Evolutionary conservation across 2,797 vertebrate genomes (phyloP).

Genomic region (Coendou prehensilis): DNA sequence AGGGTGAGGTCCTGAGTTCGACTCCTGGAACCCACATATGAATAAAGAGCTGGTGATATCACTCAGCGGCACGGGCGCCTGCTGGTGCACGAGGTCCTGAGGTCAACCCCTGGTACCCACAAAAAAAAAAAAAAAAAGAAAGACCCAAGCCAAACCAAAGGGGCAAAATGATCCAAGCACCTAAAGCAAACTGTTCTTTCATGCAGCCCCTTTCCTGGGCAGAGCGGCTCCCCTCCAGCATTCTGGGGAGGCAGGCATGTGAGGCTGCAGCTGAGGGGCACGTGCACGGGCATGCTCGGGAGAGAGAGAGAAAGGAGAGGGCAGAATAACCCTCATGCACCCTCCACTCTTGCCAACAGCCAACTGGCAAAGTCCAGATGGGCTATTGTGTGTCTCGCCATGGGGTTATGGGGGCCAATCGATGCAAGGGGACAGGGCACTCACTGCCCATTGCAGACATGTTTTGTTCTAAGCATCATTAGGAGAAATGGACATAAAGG

Average conservation of each 20-base stretch:
- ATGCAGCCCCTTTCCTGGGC: not conserved
- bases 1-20: too few species aligned
- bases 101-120: too few species aligned
- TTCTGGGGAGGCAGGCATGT: accelerated
- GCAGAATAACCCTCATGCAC: not conserved
- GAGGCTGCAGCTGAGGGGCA: not conserved
- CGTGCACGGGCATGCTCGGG: accelerated
- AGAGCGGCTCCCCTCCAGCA: accelerated
- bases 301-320: accelerated
- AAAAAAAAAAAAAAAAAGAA: not conserved
- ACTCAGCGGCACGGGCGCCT: too few species aligned
- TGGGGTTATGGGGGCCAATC: accelerated
- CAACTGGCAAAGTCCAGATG: not conserved
- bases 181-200: too few species aligned
- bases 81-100: too few species aligned
- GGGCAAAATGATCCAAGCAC: accelerated
- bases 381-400: not conserved
- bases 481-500: not conserved
- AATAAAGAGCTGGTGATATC: too few species aligned
- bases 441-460: accelerated
- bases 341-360: not conserved
- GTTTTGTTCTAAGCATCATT: not conserved
- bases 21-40: too few species aligned
- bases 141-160: accelerated
- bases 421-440: too few species aligned